phyloP scores from a whole-genome alignment of 1,140 invertebrate genomes.

The Pseudomyrmex concolor region DNA sequence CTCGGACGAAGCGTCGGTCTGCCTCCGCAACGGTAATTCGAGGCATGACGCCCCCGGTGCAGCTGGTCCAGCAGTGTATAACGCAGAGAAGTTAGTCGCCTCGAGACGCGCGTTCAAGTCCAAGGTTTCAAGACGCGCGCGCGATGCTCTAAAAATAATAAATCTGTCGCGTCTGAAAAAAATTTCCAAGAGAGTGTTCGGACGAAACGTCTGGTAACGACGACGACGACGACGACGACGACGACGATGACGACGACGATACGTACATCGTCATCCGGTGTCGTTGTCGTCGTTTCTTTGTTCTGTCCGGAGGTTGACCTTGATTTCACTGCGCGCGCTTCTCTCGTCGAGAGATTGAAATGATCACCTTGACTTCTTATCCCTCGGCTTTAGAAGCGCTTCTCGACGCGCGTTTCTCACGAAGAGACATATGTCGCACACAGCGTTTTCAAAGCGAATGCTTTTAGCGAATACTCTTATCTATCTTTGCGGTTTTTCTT shows the following conservation, averaged over 20 bases:
- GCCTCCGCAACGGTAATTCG: neutral
- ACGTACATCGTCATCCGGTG: slow-evolving; percentile 12
- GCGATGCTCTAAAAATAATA: slow-evolving; percentile 53
- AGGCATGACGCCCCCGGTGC: neutral
- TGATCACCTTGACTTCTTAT: slow-evolving; percentile 8
- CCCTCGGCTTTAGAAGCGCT: neutral
- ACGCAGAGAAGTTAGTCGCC: neutral
- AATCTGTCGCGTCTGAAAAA: slow-evolving; percentile 22
- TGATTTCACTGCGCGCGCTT: slow-evolving; percentile 18
- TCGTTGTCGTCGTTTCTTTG: slow-evolving; percentile 30
- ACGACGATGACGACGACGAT: neutral
- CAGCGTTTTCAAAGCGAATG: too few species aligned
- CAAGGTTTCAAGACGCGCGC: slow-evolving; percentile 24
- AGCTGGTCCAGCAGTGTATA: slow-evolving; percentile 14
- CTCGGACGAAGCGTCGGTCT: neutral
- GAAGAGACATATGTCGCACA: neutral
- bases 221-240: neutral
- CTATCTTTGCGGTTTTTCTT: too few species aligned
- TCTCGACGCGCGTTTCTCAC: neutral
- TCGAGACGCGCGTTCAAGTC: slow-evolving; percentile 36
- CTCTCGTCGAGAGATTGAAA: neutral
- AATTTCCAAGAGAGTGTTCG: neutral
- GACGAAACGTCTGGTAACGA: slow-evolving; percentile 9
- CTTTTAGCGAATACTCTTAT: too few species aligned
- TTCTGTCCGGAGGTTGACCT: slow-evolving; percentile 18